Conservation (phyloP, 2,113 vertebrate species). For the Benitochromis conjunctus region DNA sequence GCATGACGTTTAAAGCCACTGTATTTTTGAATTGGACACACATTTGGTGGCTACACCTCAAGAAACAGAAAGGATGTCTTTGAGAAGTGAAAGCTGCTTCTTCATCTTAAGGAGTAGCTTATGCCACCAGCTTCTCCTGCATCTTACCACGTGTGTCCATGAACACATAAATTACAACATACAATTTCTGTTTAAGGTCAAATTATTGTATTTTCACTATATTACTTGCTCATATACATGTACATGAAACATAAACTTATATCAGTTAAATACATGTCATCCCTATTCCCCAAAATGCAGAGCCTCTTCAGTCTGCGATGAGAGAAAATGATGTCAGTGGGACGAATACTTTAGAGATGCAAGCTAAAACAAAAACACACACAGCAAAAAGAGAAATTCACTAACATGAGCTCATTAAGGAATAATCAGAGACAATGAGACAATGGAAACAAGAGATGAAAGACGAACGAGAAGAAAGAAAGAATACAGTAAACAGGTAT, state of each 20-base stretch:
- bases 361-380: background rate
- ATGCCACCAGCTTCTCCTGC: background rate
- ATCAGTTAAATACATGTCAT: background rate
- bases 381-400: background rate
- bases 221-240: background rate
- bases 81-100: background rate
- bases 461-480: background rate
- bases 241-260: background rate
- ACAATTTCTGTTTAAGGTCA: background rate
- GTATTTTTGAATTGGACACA: background rate
- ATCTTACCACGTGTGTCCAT: background rate
- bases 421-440: background rate
- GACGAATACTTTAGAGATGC: background rate
- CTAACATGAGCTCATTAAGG: background rate
- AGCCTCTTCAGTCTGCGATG: rapidly evolving
- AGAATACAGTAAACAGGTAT: background rate
- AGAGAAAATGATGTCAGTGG: background rate
- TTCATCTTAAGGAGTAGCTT: background rate
- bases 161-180: background rate
- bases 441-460: background rate
- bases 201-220: background rate
- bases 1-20: background rate
- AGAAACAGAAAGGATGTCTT: background rate
- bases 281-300: background rate
- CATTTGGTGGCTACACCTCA: background rate